Conservation (phyloP, 2,797 vertebrate genomes). For the Meriones psammophilus region DNA sequence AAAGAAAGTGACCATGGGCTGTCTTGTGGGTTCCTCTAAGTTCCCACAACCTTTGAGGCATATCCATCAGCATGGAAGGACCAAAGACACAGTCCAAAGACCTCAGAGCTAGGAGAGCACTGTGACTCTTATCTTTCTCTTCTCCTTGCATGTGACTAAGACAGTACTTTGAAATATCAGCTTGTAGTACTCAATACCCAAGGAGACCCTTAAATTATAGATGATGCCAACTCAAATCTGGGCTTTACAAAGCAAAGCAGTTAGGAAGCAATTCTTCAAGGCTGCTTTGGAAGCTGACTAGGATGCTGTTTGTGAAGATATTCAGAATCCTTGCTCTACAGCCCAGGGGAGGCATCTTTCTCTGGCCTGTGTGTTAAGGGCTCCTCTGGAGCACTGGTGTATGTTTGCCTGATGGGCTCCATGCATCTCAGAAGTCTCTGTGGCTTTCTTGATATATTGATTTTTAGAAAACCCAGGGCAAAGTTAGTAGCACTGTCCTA, state of each 20-base stretch:
- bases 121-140: not conserved
- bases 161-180: not conserved
- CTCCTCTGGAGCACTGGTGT: constrained; percentile 28
- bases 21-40: not conserved
- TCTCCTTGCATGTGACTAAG: not conserved
- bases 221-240: constrained; percentile 47
- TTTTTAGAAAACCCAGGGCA: constrained; percentile 24
- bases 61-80: not conserved
- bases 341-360: constrained; percentile 41
- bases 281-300: constrained; percentile 21
- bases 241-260: constrained; percentile 54
- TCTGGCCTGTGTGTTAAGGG: constrained; percentile 21
- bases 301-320: constrained; percentile 39
- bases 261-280: constrained; percentile 63
- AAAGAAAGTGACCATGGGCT: not conserved
- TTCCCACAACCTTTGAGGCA: not conserved
- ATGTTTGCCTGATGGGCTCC: not conserved
- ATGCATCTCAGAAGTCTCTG: constrained; percentile 8
- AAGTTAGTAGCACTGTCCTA: not conserved
- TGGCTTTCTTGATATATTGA: constrained; percentile 35
- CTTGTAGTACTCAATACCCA: constrained; percentile 19
- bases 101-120: not conserved
- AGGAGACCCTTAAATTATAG: constrained; percentile 53
- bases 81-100: not conserved
- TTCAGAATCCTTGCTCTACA: not conserved